Percentiles rank a stretch among this genome's conserved stretches.
phyloP scores from a whole-genome alignment of 37 sponge, comb jelly and placozoan species.

The Tethya wilhelma region DNA sequence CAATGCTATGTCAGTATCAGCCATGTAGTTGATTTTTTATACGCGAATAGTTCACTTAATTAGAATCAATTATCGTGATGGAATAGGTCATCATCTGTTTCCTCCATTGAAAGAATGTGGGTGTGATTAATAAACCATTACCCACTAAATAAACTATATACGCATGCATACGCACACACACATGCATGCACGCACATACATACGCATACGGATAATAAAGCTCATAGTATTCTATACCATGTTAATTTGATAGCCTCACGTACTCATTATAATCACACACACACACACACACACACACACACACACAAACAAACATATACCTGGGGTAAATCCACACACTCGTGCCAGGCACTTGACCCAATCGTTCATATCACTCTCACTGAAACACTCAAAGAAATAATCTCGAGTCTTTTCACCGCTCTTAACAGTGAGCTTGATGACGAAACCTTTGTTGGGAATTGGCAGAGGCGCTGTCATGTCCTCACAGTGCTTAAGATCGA shows the following conservation, averaged over 20 bases:
- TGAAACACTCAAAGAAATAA: conserved; percentile 56
- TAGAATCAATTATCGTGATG: no score
- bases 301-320: conserved; percentile 51
- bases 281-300: conserved; percentile 60
- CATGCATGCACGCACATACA: no score
- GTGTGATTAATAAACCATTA: no score
- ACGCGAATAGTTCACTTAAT: no score
- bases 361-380: conserved; percentile 21
- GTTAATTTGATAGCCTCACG: neutral
- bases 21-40: no score
- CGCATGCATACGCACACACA: no score
- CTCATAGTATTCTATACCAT: no score
- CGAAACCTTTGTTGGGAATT: neutral
- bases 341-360: conserved; percentile 55
- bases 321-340: conserved; percentile 51
- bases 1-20: no score
- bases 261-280: neutral
- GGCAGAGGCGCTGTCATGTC: conserved; percentile 57
- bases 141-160: no score
- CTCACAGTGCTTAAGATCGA: conserved; percentile 64
- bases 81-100: no score
- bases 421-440: conserved; percentile 49
- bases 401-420: conserved; percentile 28
- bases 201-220: no score
- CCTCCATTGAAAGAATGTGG: no score